Conservation (phyloP, 2,113 vertebrate genomes). For the Cettia cetti region DNA sequence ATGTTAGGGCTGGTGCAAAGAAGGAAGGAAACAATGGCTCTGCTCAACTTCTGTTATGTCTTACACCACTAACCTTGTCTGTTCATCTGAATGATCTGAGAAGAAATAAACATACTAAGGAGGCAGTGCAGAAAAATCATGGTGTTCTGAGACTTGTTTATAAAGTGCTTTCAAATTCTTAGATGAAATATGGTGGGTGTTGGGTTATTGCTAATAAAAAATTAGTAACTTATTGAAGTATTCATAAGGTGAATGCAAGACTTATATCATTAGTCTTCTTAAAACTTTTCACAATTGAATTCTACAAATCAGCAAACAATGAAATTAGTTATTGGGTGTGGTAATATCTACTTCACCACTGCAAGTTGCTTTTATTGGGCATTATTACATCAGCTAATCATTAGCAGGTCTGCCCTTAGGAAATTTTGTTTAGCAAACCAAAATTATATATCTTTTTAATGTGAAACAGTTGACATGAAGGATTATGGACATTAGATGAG, state of each 20-base stretch:
- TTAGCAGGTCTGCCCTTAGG: slow-evolving; percentile 56
- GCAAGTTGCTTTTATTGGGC: slow-evolving; percentile 26
- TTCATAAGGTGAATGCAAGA: not conserved
- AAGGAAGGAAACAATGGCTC: not conserved
- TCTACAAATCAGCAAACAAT: slow-evolving; percentile 47
- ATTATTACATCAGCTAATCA: slow-evolving; percentile 52
- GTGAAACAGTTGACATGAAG: slow-evolving; percentile 45
- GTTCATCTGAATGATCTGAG: not conserved
- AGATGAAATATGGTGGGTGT: not conserved
- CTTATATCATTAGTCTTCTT: not conserved
- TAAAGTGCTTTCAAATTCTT: not conserved
- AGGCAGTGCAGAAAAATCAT: not conserved
- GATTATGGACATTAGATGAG: slow-evolving; percentile 40
- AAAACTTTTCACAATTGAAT: not conserved
- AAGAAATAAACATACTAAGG: not conserved
- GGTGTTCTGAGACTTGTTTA: not conserved
- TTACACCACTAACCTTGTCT: not conserved
- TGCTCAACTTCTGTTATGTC: not conserved
- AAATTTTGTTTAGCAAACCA: slow-evolving; percentile 48
- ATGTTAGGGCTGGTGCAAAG: not conserved
- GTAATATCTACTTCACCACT: slow-evolving; percentile 22
- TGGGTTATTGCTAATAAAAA: not conserved
- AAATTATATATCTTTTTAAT: slow-evolving; percentile 53
- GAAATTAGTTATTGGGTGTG: not conserved
- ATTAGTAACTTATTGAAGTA: not conserved